Conservation (phyloP, 2,888 invertebrate species). For the Nemurella pictetii region DNA sequence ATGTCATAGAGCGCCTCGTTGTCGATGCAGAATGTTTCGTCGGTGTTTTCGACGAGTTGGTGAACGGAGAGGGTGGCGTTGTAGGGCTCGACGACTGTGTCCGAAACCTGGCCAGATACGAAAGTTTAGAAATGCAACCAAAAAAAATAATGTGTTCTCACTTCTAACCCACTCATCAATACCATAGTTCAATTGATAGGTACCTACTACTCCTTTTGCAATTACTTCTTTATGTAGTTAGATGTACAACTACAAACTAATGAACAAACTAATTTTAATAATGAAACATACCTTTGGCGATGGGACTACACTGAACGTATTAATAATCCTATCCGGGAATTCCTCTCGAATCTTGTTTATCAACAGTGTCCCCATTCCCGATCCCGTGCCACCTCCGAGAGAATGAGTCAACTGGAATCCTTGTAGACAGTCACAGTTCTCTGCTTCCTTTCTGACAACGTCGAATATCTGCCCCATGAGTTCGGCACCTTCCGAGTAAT, state of each 20-base stretch:
- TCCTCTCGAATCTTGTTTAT: constrained; percentile 89
- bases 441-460: constrained; percentile 60
- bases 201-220: too few species aligned
- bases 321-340: constrained; percentile 86
- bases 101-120: constrained; percentile 57
- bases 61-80: constrained; percentile 85
- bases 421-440: constrained; percentile 57
- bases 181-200: too few species aligned
- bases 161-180: too few species aligned
- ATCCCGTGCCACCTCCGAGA: constrained; percentile 86
- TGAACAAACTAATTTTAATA: too few species aligned
- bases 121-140: background rate
- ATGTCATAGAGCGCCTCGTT: constrained; percentile 80
- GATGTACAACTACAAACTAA: too few species aligned
- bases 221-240: too few species aligned
- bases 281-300: constrained; percentile 77
- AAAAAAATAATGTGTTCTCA: background rate
- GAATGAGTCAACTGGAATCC: constrained; percentile 84
- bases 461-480: constrained; percentile 60
- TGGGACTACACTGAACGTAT: constrained; percentile 80
- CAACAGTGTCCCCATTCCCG: constrained; percentile 84
- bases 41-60: constrained; percentile 85
- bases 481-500: constrained; percentile 64
- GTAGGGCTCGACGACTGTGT: constrained; percentile 79
- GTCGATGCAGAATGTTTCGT: constrained; percentile 85